These are phyloP conservation scores for Andricus grossulariae DNA, from an alignment of 1,140 invertebrate species.

Conservation along the genomic window DNA sequence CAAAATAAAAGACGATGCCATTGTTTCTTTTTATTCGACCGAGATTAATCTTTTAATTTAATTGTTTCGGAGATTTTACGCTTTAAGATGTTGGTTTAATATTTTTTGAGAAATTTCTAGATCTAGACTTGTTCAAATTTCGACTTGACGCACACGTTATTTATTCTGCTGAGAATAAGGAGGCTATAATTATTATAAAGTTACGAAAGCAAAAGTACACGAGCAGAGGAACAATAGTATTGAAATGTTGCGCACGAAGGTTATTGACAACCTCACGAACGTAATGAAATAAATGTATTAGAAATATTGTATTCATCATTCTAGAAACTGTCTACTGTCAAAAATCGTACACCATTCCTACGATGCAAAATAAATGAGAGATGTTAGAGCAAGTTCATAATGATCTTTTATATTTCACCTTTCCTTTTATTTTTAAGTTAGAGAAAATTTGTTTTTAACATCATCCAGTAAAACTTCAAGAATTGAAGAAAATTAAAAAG, in stretches of 20 bases:
- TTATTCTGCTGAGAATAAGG: constrained; percentile 20
- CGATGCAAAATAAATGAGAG: constrained; percentile 69
- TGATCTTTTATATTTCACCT: not conserved
- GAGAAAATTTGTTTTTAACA: not conserved
- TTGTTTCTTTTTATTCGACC: too few relatives aligned
- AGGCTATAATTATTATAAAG: constrained; percentile 26
- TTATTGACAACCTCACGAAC: constrained; percentile 15
- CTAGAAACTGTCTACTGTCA: constrained; percentile 52
- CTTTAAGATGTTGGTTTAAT: too few relatives aligned
- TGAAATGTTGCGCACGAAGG: constrained; percentile 21
- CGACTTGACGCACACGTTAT: constrained; percentile 11
- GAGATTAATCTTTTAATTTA: not conserved
- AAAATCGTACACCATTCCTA: constrained; percentile 72
- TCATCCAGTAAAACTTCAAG: too few relatives aligned
- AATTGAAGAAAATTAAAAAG: too few relatives aligned
- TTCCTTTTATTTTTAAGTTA: not conserved
- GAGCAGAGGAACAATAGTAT: constrained; percentile 25
- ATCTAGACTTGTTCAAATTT: constrained; percentile 1
- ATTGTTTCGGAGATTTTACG: not conserved
- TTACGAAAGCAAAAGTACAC: constrained; percentile 7
- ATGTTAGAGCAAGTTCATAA: constrained; percentile 63
- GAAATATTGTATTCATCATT: constrained; percentile 46
- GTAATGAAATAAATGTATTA: constrained; percentile 37
- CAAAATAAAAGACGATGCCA: too few relatives aligned
- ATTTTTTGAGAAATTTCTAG: too few relatives aligned